These are phyloP conservation scores for Octomys mimax DNA, from an alignment of 2,797 vertebrate species.

Conservation along the genomic window DNA sequence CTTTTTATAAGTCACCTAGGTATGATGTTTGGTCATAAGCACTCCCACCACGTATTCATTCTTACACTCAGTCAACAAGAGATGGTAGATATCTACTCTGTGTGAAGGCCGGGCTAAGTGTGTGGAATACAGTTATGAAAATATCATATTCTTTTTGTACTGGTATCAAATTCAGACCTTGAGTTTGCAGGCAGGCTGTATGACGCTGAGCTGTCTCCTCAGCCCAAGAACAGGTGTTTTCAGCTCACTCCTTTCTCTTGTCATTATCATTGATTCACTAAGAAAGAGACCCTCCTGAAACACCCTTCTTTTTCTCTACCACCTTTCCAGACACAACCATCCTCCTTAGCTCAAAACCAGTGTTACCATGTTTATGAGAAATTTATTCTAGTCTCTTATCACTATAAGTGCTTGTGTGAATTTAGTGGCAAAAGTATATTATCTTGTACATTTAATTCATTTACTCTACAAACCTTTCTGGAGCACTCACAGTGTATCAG, in stretches of 20 bases:
- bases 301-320: not conserved
- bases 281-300: not conserved
- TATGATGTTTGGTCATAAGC: no score
- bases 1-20: no score
- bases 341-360: not conserved
- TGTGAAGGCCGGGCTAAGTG: not conserved
- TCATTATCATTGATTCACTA: not conserved
- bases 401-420: not conserved
- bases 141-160: not conserved
- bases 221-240: not conserved
- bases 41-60: not conserved
- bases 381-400: not conserved
- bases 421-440: not conserved
- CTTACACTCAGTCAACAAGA: not conserved
- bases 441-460: not conserved
- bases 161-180: no score
- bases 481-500: not conserved
- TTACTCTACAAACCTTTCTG: not conserved
- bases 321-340: not conserved
- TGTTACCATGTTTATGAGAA: not conserved
- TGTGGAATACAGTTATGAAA: not conserved
- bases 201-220: no score
- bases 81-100: not conserved
- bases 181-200: no score
- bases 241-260: not conserved